These are phyloP conservation scores for Zaprionus taronus DNA, from an alignment of 1,140 invertebrate species.

Conservation along the genomic window DNA sequence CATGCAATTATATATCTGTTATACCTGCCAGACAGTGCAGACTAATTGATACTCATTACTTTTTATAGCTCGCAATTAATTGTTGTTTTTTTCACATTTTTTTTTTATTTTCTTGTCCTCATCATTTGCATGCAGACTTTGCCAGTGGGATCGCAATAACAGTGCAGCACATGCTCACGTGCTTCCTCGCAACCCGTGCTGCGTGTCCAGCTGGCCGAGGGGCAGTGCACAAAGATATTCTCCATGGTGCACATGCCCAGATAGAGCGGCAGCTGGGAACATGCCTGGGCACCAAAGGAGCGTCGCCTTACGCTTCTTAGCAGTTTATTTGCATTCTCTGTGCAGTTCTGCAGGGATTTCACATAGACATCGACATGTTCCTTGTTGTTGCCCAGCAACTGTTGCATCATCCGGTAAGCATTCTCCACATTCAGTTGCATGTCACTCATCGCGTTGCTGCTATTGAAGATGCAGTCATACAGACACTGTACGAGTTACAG, in stretches of 20 bases:
- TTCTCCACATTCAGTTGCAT: slow-evolving; percentile 38
- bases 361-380: slow-evolving; percentile 44
- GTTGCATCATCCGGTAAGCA: slow-evolving; percentile 29
- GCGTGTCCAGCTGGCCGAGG: slow-evolving; percentile 46
- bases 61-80: background rate
- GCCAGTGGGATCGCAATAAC: slow-evolving; percentile 21
- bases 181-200: slow-evolving; percentile 41
- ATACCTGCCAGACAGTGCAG: background rate
- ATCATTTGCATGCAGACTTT: slow-evolving; percentile 22
- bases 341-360: slow-evolving; percentile 45
- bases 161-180: slow-evolving; percentile 42
- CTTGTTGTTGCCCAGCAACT: slow-evolving; percentile 37
- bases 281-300: slow-evolving; percentile 2
- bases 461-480: slow-evolving; percentile 59
- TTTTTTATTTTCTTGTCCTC: background rate
- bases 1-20: background rate
- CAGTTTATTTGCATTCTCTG: slow-evolving; percentile 27
- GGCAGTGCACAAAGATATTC: slow-evolving; percentile 55
- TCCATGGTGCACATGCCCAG: slow-evolving; percentile 38
- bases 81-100: background rate
- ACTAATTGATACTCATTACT: slow-evolving; percentile 17
- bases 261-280: slow-evolving; percentile 29
- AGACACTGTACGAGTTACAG: slow-evolving; percentile 41
- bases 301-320: background rate
- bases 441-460: slow-evolving; percentile 19